Conservation (phyloP, 2,888 invertebrate genomes). For the Netelia melanura region DNA sequence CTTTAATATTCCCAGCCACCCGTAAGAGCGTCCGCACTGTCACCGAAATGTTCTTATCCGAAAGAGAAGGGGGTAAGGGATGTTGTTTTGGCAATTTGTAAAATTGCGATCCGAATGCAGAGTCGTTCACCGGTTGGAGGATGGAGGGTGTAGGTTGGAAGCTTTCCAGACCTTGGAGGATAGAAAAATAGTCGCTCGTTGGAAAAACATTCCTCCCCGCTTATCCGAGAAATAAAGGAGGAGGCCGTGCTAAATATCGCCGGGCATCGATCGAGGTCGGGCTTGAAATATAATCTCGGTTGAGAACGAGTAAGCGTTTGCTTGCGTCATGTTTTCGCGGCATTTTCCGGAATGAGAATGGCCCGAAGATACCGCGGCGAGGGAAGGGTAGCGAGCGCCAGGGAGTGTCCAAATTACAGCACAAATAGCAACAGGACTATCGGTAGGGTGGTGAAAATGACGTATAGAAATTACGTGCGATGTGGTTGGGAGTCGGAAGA, state of each 20-base stretch:
- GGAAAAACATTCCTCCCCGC: slow-evolving; percentile 13
- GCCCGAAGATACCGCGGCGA: background rate
- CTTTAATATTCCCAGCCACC: background rate
- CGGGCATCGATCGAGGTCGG: slow-evolving; percentile 48
- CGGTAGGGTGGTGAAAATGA: slow-evolving; percentile 68
- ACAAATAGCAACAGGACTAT: slow-evolving; percentile 79
- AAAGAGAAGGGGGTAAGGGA: slow-evolving; percentile 34
- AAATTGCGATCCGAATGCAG: slow-evolving; percentile 54
- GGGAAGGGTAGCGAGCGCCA: slow-evolving; percentile 17
- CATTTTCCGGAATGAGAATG: slow-evolving; percentile 28
- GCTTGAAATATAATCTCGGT: slow-evolving; percentile 51
- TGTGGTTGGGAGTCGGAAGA: slow-evolving; percentile 46
- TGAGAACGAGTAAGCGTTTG: slow-evolving; percentile 9
- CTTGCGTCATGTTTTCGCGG: slow-evolving; percentile 24
- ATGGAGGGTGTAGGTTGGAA: slow-evolving; percentile 60
- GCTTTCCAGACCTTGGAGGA: slow-evolving; percentile 51
- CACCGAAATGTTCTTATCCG: background rate
- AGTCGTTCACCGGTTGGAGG: slow-evolving; percentile 34
- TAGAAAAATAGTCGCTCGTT: slow-evolving; percentile 51
- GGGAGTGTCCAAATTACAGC: slow-evolving; percentile 77
- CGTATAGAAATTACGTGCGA: slow-evolving; percentile 62
- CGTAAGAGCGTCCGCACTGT: background rate
- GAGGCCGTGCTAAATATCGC: slow-evolving; percentile 25
- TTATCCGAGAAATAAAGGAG: slow-evolving; percentile 21
- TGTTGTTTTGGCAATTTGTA: slow-evolving; percentile 62